These are phyloP conservation scores for Sebastiscus tertius DNA, from an alignment of 2,797 vertebrate genomes.

Conservation along the genomic window DNA sequence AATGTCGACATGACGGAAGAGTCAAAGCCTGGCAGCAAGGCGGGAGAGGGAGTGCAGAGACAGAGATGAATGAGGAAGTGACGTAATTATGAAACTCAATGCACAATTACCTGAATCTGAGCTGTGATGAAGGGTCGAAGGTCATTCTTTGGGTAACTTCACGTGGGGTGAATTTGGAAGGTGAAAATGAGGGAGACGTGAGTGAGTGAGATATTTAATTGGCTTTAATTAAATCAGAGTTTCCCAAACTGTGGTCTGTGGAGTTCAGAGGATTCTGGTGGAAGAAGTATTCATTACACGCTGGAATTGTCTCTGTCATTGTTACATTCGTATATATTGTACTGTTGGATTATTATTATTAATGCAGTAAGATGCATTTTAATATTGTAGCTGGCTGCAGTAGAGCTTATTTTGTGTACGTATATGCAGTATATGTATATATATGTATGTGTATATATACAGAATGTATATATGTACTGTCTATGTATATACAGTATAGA, in stretches of 20 bases:
- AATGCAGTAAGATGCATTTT: no score
- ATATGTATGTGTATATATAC: no score
- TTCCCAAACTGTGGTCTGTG: neutral
- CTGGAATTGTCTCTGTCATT: no score
- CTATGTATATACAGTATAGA: no score
- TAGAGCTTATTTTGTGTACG: no score
- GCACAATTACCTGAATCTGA: neutral
- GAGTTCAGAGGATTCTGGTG: neutral
- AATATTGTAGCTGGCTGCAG: no score
- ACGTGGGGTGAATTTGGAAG: neutral
- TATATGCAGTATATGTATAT: no score
- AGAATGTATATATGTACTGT: no score
- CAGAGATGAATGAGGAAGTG: neutral
- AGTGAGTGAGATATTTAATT: neutral
- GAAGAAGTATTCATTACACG: neutral
- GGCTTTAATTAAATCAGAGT: neutral
- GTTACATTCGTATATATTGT: no score
- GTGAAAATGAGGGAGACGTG: neutral
- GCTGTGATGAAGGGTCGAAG: neutral
- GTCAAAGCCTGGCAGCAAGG: neutral
- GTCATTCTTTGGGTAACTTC: neutral
- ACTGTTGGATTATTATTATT: no score
- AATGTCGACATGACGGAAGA: slow-evolving; percentile 41
- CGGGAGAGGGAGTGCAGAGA: neutral
- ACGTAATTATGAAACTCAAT: neutral